Conservation (phyloP, 2,797 vertebrate species). For the Macroramphosus scolopax region DNA sequence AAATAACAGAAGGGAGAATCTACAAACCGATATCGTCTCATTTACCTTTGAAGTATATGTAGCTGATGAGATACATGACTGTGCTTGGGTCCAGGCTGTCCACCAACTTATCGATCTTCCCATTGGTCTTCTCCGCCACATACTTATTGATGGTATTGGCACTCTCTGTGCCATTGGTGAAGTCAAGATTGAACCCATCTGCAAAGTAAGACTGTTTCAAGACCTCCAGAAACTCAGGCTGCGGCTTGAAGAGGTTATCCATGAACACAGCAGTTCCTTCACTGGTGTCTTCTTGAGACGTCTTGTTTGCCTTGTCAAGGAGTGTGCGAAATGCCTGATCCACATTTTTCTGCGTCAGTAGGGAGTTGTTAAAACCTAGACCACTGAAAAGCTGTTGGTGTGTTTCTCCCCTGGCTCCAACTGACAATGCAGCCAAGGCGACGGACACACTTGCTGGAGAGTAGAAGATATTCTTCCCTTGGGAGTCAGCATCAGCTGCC, state of each 20-base stretch:
- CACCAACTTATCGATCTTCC: constrained; percentile 84
- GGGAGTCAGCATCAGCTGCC: constrained; percentile 38
- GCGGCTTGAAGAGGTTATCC: constrained; percentile 66
- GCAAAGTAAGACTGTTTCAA: constrained; percentile 79
- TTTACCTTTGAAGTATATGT: constrained; percentile 88
- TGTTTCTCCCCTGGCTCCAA: constrained; percentile 84
- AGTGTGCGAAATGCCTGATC: constrained; percentile 79
- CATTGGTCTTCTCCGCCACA: constrained; percentile 81
- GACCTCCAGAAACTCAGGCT: constrained; percentile 73
- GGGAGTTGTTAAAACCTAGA: constrained; percentile 76
- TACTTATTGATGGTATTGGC: constrained; percentile 82
- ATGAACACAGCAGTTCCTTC: constrained; percentile 83
- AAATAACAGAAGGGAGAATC: too few species aligned
- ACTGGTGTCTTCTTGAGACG: constrained; percentile 52
- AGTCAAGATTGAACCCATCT: constrained; percentile 79
- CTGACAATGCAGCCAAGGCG: constrained; percentile 83
- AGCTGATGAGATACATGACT: constrained; percentile 85
- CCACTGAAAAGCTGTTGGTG: constrained; percentile 81
- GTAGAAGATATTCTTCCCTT: constrained; percentile 81
- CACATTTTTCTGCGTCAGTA: constrained; percentile 69
- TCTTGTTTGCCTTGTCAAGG: constrained; percentile 60
- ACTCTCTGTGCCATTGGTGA: constrained; percentile 67
- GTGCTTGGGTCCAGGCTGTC: constrained; percentile 72
- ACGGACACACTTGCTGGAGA: constrained; percentile 85
- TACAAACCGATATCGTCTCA: background rate